phyloP scores from a whole-genome alignment of 2,113 vertebrate species.

The Solenodon paradoxus region DNA sequence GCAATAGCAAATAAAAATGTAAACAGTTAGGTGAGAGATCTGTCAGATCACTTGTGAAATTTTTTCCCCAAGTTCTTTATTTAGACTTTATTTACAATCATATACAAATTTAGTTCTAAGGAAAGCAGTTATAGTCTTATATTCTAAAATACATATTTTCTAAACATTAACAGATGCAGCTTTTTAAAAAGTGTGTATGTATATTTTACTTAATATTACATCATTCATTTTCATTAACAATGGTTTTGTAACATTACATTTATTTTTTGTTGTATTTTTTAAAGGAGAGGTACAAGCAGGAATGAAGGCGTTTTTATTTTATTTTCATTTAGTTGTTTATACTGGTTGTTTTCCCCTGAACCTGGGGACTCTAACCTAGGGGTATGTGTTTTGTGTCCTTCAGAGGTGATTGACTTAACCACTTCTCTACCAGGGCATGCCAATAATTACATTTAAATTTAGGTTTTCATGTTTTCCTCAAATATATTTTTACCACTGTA shows the following conservation, averaged over 20 bases:
- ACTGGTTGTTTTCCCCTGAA: too few species aligned
- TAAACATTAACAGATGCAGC: neutral
- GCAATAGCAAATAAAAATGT: conserved; percentile 1
- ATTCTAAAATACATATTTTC: conserved; percentile 9
- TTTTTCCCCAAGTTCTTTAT: neutral
- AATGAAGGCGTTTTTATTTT: too few species aligned
- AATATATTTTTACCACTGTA: neutral
- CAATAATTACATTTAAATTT: neutral
- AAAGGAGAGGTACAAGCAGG: too few species aligned
- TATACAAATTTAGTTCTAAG: conserved; percentile 4
- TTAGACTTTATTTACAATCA: neutral
- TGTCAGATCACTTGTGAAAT: neutral
- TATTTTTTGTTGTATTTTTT: too few species aligned
- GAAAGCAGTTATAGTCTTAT: neutral
- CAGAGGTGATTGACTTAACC: too few species aligned
- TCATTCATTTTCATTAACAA: neutral
- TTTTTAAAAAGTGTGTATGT: neutral
- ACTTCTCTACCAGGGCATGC: too few species aligned
- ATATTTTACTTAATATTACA: neutral
- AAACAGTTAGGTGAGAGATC: neutral
- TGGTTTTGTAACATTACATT: neutral
- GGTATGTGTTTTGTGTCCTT: too few species aligned
- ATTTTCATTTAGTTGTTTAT: too few species aligned
- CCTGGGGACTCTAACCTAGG: too few species aligned
- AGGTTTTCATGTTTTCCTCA: neutral